Evolutionary conservation across 2,113 vertebrate genomes (phyloP).

Genomic region (Tachysurus fulvidraco): DNA sequence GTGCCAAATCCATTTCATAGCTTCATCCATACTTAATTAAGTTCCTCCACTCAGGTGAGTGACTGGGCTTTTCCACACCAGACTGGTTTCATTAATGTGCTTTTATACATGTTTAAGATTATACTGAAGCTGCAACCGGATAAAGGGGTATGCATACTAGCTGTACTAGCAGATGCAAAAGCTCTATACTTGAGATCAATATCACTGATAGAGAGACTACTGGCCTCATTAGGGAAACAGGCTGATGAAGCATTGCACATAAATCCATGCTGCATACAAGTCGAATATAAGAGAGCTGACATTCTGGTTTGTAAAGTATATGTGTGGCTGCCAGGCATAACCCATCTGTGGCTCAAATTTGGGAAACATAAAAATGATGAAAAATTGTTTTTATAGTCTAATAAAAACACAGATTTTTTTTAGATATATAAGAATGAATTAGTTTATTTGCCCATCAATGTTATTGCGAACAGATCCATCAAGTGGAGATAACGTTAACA

Average conservation of each 20-base stretch:
- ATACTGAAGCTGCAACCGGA: not conserved
- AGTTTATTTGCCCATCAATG: not conserved
- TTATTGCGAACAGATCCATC: not conserved
- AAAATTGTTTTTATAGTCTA: not conserved
- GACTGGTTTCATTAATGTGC: not conserved
- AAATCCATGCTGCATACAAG: not conserved
- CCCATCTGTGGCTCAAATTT: not conserved
- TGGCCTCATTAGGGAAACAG: not conserved
- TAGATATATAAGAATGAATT: not conserved
- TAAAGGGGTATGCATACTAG: not conserved
- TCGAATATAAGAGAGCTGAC: not conserved
- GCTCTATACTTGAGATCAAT: not conserved
- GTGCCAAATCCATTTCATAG: not conserved
- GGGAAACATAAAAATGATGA: not conserved
- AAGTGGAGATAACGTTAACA: not conserved
- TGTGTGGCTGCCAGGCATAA: not conserved
- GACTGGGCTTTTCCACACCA: not conserved
- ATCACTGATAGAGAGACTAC: not conserved
- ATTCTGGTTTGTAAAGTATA: not conserved
- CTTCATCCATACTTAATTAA: not conserved
- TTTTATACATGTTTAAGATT: not conserved
- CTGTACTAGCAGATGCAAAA: not conserved
- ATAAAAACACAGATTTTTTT: not conserved
- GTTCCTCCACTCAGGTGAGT: not conserved
- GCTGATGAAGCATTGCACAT: slow-evolving; percentile 1